phyloP scores from a whole-genome alignment of 2,113 vertebrate genomes.

The Mirza zaza region DNA sequence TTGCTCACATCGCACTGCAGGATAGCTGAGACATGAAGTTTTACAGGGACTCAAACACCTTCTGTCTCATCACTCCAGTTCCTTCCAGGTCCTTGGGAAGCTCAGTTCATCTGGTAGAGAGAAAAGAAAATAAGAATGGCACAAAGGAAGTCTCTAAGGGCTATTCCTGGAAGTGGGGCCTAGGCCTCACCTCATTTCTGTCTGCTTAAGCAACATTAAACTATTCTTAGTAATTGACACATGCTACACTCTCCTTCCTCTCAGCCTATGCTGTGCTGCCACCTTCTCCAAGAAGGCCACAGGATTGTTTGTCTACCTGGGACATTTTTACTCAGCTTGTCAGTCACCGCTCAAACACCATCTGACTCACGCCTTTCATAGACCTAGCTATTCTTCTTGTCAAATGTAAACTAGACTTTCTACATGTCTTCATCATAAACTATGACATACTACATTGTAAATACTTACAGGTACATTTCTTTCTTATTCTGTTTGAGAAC shows the following conservation, averaged over 20 bases:
- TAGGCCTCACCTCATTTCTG: background rate
- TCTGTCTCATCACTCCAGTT: background rate
- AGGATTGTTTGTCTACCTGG: background rate
- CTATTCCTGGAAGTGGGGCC: rapidly evolving
- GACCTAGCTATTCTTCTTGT: background rate
- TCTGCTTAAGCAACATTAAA: background rate
- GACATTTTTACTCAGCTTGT: background rate
- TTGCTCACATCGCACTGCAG: background rate
- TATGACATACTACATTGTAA: background rate
- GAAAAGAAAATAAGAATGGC: background rate
- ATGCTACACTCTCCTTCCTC: background rate
- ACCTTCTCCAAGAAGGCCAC: background rate
- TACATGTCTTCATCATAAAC: background rate
- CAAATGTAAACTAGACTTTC: background rate
- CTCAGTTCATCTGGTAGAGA: background rate
- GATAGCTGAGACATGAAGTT: background rate
- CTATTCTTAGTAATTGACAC: too few relatives aligned
- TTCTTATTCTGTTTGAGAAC: background rate
- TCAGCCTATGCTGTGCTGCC: background rate
- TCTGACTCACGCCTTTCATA: background rate
- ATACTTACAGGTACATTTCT: background rate
- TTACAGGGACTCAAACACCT: rapidly evolving
- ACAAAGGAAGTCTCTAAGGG: background rate
- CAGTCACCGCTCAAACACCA: background rate
- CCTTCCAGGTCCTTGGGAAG: background rate